A percentile compares a stretch with the other conserved stretches of the same genome.
These are phyloP conservation scores for Clinocottus analis DNA, from an alignment of 2,113 vertebrate genomes.

Conservation along the genomic window DNA sequence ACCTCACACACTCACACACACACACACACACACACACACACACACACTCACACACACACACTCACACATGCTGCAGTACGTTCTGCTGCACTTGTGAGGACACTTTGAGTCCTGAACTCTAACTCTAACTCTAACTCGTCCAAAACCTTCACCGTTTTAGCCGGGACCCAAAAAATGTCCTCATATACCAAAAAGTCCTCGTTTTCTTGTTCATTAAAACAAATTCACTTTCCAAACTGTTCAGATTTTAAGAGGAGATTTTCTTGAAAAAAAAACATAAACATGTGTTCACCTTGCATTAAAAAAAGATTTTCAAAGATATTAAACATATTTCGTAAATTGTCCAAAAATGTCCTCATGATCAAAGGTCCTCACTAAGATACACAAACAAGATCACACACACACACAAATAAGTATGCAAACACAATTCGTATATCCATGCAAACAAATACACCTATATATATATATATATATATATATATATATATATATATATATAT, in stretches of 20 bases:
- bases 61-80: not conserved
- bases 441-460: not conserved
- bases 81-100: slow-evolving; percentile 8
- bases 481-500: not conserved
- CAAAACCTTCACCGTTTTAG: not conserved
- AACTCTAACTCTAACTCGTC: not conserved
- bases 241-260: not conserved
- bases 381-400: not conserved
- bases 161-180: not conserved
- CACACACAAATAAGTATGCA: not conserved
- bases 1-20: slow-evolving; percentile 27
- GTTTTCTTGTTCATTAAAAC: not conserved
- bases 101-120: not conserved
- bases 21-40: slow-evolving; percentile 25
- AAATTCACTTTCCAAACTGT: not conserved
- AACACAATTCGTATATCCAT: not conserved
- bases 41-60: not conserved
- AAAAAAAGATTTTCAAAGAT: not conserved
- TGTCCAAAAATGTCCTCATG: not conserved
- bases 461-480: too few species aligned
- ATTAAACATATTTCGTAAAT: not conserved
- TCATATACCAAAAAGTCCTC: not conserved
- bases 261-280: too few species aligned
- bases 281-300: too few species aligned
- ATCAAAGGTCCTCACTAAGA: not conserved